A percentile compares a stretch with the other conserved stretches of the same genome.
phyloP scores from a whole-genome alignment of 2,797 vertebrate species.

The Meriones psammophilus region DNA sequence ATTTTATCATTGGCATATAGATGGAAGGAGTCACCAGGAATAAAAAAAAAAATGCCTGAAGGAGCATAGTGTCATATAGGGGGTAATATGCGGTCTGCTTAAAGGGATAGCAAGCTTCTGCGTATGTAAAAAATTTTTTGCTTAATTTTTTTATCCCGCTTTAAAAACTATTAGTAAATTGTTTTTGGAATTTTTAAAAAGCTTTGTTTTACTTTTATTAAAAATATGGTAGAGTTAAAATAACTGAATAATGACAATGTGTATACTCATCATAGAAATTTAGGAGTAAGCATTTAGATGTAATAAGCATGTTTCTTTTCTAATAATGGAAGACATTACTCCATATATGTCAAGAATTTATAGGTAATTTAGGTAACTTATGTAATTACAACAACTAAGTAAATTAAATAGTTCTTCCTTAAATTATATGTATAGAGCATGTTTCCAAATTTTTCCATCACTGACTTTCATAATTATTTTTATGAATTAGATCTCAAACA shows the following conservation, averaged over 20 bases:
- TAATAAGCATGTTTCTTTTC: conserved; percentile 34
- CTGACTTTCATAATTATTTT: background rate
- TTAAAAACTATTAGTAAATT: background rate
- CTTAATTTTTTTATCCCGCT: background rate
- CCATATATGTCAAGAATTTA: background rate
- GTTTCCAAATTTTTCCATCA: background rate
- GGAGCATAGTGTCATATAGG: background rate
- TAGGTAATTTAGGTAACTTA: background rate
- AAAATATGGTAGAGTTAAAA: background rate
- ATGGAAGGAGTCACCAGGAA: conserved; percentile 76
- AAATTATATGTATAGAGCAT: background rate
- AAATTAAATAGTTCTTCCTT: background rate
- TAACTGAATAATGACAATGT: background rate
- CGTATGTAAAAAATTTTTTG: conserved; percentile 21
- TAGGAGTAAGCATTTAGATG: conserved; percentile 2
- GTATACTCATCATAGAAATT: conserved; percentile 17
- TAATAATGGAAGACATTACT: background rate
- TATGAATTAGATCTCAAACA: background rate
- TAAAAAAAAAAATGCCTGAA: background rate
- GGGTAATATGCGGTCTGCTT: background rate
- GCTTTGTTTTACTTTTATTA: background rate
- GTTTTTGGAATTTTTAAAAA: too few relatives aligned
- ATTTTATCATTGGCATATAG: conserved; percentile 85
- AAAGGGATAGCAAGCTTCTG: background rate
- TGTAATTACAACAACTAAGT: background rate